Base-by-base conservation (phyloP, 2,888 invertebrate species). In the Archips xylosteana region DNA sequence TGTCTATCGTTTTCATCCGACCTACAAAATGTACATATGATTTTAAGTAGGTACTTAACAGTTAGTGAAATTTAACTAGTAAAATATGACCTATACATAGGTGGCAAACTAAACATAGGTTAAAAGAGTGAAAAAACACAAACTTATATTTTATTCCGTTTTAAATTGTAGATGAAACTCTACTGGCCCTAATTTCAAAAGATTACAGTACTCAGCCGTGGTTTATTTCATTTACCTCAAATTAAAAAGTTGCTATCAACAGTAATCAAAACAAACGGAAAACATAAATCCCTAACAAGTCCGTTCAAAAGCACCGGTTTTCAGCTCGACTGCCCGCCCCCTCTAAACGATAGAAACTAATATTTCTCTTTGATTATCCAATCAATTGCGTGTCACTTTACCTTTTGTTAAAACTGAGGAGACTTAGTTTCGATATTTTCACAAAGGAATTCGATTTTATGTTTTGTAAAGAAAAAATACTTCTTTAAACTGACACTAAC, bases 281-380 rank as follows among this genome's bases (percentile, higher is more conserved):
- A 45, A 32, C 61, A 70, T 42, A 42, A 34, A 63, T n/a, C 39
- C 10, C 6, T 8, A 67, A 15, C 61, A n/a, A 32, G 49, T 47
- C 64, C 45, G 49, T 12, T 64, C 15, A 66, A 66, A 63, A 57
- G 2, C 70, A 42, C 13, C 59, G 49, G 63, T n/a, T 68, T 60
- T 51, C 68, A 39, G 59, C 47, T 49, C 73, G 34, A 69, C 63
- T 73, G 34, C 68, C 57, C 67, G 39, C 57, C 59, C 73, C 64
- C 51, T 61, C 57, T 32, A 64, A 59, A 59, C 68, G 57, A 69
- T 73, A 49, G 36, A 59, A 68, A 60, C 63, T 69, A 69, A 73
- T 73, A 73, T 69, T 60, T 73, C 73, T 73, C 68, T 64, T 64
- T 64, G 68, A 73, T 73, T 57, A 59, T 64, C 63, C 73, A 64